phyloP scores from a whole-genome alignment of 1,140 invertebrate genomes.

The Mamestra configurata region DNA sequence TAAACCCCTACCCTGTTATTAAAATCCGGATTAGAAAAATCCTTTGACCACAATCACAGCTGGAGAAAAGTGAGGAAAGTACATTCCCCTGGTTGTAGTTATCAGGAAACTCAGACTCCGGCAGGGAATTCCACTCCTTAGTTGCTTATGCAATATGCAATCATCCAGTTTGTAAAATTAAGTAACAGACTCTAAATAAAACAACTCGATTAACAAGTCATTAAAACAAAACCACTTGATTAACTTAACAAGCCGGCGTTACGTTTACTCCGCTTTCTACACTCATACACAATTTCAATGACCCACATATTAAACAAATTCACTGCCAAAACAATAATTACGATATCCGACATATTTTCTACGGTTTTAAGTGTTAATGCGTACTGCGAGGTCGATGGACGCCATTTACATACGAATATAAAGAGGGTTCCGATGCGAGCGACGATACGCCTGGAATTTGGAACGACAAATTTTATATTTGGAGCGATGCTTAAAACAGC shows the following conservation, averaged over 20 bases:
- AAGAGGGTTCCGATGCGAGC: constrained; percentile 23
- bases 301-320: constrained; percentile 33
- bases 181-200: not conserved
- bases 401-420: constrained; percentile 28
- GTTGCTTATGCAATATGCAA: no score
- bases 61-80: no score
- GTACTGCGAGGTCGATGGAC: constrained; percentile 21
- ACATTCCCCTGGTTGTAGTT: no score
- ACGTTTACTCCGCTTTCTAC: constrained; percentile 24
- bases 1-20: no score
- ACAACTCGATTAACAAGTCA: not conserved
- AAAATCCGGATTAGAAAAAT: no score
- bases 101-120: no score
- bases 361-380: constrained; percentile 1
- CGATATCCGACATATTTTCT: constrained; percentile 34
- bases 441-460: constrained; percentile 15
- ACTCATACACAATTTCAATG: not conserved
- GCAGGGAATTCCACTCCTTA: no score
- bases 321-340: constrained; percentile 41
- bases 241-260: not conserved
- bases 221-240: not conserved
- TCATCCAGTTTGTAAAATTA: no score
- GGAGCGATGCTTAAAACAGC: not conserved
- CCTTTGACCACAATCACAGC: no score
- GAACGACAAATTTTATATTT: not conserved